These are phyloP conservation scores for Myioborus melanocephalus DNA, from an alignment of 2,797 vertebrate species.

Conservation along the genomic window DNA sequence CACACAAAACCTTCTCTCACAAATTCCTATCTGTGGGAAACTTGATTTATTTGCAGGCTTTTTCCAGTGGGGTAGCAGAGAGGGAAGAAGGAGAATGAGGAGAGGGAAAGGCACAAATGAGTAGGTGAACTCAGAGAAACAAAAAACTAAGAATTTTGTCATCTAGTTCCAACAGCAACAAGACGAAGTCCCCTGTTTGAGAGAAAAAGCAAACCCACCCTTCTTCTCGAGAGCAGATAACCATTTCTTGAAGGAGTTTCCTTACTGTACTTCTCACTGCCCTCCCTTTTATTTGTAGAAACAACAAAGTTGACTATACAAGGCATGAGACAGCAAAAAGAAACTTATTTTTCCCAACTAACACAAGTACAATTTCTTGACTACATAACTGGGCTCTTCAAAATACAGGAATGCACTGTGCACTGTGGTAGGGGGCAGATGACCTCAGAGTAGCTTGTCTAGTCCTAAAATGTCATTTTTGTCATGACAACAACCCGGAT, in stretches of 20 bases:
- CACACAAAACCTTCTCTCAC: not conserved
- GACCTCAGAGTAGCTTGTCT: not conserved
- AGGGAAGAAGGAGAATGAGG: not conserved
- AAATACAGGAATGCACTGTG: not conserved
- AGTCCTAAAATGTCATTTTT: not conserved
- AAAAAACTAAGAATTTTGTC: not conserved
- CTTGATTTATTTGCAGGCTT: conserved; percentile 24
- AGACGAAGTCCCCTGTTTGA: not conserved
- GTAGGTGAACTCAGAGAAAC: not conserved
- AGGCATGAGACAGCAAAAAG: not conserved
- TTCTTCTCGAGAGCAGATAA: not conserved
- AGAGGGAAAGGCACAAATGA: not conserved
- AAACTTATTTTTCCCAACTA: not conserved
- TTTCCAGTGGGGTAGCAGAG: not conserved
- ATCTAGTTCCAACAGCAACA: not conserved
- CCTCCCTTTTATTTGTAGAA: not conserved
- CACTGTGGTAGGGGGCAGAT: not conserved
- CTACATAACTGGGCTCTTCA: not conserved
- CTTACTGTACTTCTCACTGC: not conserved
- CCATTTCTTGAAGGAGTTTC: not conserved
- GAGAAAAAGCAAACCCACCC: not conserved
- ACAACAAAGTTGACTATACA: not conserved
- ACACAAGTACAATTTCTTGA: not conserved
- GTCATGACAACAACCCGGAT: not conserved
- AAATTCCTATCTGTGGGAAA: not conserved